A percentile compares a stretch with the other conserved stretches of the same genome.
Conservation (phyloP, 2,113 vertebrate genomes). For the Periophthalmus modestus region DNA sequence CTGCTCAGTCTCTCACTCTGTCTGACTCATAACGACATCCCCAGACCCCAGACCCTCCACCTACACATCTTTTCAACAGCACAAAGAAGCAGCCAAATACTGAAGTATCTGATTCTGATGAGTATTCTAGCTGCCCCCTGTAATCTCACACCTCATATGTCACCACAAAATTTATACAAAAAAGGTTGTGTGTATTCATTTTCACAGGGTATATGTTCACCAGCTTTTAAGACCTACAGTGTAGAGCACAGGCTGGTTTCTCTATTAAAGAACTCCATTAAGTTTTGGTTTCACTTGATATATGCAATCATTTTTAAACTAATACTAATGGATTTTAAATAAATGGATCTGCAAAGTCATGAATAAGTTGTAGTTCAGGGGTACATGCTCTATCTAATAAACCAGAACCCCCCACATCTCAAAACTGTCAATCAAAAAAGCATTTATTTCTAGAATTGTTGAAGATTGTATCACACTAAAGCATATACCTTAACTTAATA, state of each 20-base stretch:
- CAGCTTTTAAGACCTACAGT: background rate
- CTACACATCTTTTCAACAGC: conserved; percentile 11
- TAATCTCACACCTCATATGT: conserved; percentile 9
- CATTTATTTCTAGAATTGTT: too few species aligned
- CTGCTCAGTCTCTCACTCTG: conserved; percentile 31
- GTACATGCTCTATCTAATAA: too few species aligned
- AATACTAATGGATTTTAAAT: background rate
- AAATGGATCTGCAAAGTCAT: too few species aligned
- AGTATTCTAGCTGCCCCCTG: background rate
- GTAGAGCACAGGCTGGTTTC: background rate
- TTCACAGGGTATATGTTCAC: background rate
- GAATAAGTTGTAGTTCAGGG: too few species aligned
- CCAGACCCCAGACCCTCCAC: conserved; percentile 27
- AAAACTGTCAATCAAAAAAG: too few species aligned
- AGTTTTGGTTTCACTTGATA: background rate
- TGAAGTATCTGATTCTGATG: conserved; percentile 21
- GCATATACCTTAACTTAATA: too few species aligned
- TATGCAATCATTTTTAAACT: background rate
- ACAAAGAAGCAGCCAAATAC: conserved; percentile 17
- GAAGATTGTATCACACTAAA: too few species aligned
- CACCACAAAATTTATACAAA: conserved; percentile 4
- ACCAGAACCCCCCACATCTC: too few species aligned
- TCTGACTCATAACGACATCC: conserved; percentile 35
- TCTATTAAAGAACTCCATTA: background rate
- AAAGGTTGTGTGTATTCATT: background rate